phyloP scores from a whole-genome alignment of 2,113 vertebrate genomes.

The Enhydra lutris region DNA sequence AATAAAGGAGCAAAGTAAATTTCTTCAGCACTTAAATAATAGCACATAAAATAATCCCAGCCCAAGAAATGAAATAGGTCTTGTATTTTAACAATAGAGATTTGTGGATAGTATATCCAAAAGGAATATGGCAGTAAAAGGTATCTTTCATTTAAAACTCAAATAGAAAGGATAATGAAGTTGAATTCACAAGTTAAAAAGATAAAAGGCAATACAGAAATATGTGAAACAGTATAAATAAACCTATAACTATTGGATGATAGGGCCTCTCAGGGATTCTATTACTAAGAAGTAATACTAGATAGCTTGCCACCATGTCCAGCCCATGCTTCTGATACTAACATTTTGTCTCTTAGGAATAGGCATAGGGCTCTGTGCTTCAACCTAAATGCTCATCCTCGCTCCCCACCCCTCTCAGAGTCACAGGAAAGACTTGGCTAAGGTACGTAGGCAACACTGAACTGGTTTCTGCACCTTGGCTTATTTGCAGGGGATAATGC shows the following conservation, averaged over 20 bases:
- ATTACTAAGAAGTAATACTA: neutral
- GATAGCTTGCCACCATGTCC: neutral
- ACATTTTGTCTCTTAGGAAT: neutral
- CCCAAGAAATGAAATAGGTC: neutral
- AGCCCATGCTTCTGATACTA: neutral
- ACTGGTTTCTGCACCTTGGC: neutral
- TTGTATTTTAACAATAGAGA: neutral
- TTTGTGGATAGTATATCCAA: neutral
- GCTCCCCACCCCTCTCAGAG: too few species aligned
- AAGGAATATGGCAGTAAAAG: neutral
- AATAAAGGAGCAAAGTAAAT: neutral
- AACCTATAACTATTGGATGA: neutral
- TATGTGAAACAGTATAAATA: neutral
- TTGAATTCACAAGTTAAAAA: neutral
- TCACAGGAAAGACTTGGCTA: too few species aligned
- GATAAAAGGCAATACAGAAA: neutral
- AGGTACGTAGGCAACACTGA: rapidly evolving
- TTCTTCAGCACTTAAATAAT: neutral
- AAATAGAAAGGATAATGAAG: neutral
- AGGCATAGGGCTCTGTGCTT: neutral
- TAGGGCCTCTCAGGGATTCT: neutral
- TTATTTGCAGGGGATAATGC: rapidly evolving
- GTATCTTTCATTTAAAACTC: neutral
- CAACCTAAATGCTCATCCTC: neutral
- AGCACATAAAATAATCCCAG: neutral